Conservation (phyloP, 2,113 vertebrate species). For the Cathartes aura region DNA sequence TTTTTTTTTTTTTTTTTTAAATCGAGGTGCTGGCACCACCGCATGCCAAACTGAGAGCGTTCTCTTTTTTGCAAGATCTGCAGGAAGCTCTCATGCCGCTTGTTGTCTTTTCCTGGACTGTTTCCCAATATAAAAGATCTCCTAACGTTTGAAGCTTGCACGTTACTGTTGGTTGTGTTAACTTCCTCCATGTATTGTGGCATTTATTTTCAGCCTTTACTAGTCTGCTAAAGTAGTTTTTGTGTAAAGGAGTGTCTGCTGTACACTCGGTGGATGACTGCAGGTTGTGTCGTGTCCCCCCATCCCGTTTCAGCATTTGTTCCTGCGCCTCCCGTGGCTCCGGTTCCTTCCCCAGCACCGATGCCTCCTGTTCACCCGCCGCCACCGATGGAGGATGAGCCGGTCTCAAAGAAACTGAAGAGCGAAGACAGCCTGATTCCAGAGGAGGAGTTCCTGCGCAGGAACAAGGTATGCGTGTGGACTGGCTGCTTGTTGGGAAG, state of each 20-base stretch:
- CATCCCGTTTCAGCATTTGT: slow-evolving; percentile 84
- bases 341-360: slow-evolving; percentile 81
- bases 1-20: not conserved
- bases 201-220: not conserved
- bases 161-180: not conserved
- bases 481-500: not conserved
- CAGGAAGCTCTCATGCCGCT: not conserved
- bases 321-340: slow-evolving; percentile 91
- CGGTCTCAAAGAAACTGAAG: slow-evolving; percentile 94
- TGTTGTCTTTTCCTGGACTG: not conserved
- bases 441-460: slow-evolving; percentile 95
- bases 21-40: not conserved
- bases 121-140: not conserved
- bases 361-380: slow-evolving; percentile 90
- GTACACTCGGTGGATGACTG: not conserved
- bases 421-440: slow-evolving; percentile 95
- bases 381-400: slow-evolving; percentile 92
- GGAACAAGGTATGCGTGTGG: slow-evolving; percentile 84
- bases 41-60: not conserved
- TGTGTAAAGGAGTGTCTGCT: not conserved
- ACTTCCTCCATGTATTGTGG: not conserved
- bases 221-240: not conserved
- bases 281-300: not conserved
- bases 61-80: slow-evolving; percentile 9
- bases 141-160: not conserved